Evolutionary conservation across 2,113 vertebrate genomes (phyloP).

Genomic region (Hippocampus guttulatus): DNA sequence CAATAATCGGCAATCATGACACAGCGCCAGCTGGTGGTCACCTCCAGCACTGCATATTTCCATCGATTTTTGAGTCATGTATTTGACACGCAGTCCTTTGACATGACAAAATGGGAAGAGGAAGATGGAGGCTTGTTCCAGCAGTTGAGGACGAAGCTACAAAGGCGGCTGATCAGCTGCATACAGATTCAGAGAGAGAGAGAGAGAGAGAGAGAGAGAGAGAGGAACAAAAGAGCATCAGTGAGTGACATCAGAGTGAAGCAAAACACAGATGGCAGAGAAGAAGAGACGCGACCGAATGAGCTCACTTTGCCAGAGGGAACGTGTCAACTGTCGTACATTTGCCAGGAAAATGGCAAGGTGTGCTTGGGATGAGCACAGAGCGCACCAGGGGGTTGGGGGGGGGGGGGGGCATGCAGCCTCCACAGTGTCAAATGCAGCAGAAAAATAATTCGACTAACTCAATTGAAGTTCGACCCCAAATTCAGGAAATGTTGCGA

Average conservation of each 20-base stretch:
- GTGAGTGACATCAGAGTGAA: conserved; percentile 30
- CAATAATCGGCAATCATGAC: conserved; percentile 1
- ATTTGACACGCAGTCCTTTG: conserved; percentile 8
- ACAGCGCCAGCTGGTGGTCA: conserved; percentile 49
- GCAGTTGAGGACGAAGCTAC: conserved; percentile 28
- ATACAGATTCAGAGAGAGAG: conserved; percentile 60
- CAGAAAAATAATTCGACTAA: background rate
- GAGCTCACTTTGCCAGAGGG: conserved; percentile 42
- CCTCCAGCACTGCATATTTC: conserved; percentile 19
- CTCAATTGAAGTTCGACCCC: background rate
- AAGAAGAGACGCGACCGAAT: conserved; percentile 28
- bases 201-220: conserved; percentile 33
- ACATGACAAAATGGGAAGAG: conserved; percentile 17
- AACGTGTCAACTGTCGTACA: conserved; percentile 32
- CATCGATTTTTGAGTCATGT: background rate
- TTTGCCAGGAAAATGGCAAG: conserved; percentile 13
- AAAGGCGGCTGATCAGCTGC: conserved; percentile 43
- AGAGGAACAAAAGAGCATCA: conserved; percentile 13
- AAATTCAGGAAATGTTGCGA: background rate
- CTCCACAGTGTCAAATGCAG: conserved; percentile 14
- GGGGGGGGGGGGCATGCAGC: conserved; percentile 23
- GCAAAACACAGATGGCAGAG: conserved; percentile 9
- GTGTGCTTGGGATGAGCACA: conserved; percentile 21
- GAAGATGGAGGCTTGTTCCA: conserved; percentile 33
- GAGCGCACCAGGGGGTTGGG: background rate